Evolutionary conservation across 2,888 invertebrate species (phyloP), one percentile per base, ranked within the genome.

Genomic region (Pristionchus fissidentatus): DNA sequence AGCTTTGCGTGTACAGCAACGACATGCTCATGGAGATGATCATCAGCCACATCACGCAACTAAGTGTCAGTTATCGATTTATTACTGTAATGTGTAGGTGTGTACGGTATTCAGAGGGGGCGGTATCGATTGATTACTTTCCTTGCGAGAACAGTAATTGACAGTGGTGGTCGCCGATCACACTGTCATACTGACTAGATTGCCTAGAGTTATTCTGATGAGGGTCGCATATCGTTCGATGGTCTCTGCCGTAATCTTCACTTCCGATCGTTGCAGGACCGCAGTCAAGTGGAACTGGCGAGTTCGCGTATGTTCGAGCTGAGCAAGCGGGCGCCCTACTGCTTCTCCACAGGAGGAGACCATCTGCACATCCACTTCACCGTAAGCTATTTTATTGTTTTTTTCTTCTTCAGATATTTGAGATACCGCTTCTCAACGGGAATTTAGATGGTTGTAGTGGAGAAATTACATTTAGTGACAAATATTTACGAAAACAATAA

Each of bases 21-120:
- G 80, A 83, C 22, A 32, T 83, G 1, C 57, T 86, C 4, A 86
- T 86, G 86, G 38, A 35, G 52, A 81, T 75, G 15, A 86, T 86
- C 38, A 55, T 86, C 38, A 81, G 60, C 38, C 32, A 81, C 38
- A 81, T 86, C 15, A 85, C 85, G 8, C 15, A 77, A 2, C 83
- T 85, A 70, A 83, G 82, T 35, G 86, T 82, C 41, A 60, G 80
- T 80, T 57, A 43, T n/a, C 75, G 15, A 75, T 29, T 29, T n/a
- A n/a, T n/a, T n/a, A n/a, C 49, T 49, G 49, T 15, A 49, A 19
- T 15, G 49, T n/a, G n/a, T n/a, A n/a, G n/a, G n/a, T n/a, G n/a
- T n/a, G n/a, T n/a, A n/a, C n/a, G n/a, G n/a, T n/a, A n/a, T n/a
- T n/a, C n/a, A n/a, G n/a, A n/a, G n/a, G n/a, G n/a, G n/a, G n/a